A percentile compares a stretch with the other conserved stretches of the same genome.
Conservation (phyloP, 2,797 vertebrate genomes). For the Cynodonichthys magdalenae region DNA sequence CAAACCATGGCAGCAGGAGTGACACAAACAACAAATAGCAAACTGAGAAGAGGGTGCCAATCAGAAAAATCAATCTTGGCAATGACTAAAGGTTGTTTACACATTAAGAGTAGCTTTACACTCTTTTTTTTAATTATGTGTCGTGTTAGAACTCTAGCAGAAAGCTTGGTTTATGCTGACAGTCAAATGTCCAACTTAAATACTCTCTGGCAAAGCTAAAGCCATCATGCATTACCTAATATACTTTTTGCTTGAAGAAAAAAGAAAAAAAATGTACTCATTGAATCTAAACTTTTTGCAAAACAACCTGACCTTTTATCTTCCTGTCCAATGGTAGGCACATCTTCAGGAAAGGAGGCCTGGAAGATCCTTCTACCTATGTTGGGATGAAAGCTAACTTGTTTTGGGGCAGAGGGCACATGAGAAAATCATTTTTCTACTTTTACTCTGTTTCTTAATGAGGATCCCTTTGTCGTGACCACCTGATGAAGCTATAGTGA, state of each 20-base stretch:
- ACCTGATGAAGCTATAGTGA: too few relatives aligned
- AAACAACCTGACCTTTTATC: conserved; percentile 52
- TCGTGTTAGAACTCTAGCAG: conserved; percentile 40
- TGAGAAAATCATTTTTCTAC: conserved; percentile 23
- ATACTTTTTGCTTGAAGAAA: neutral
- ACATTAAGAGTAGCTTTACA: conserved; percentile 26
- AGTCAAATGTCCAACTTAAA: conserved; percentile 40
- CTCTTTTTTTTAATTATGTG: conserved; percentile 44
- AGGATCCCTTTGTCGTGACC: too few relatives aligned
- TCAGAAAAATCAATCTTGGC: conserved; percentile 55
- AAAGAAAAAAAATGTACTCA: conserved; percentile 44
- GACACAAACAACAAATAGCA: conserved; percentile 60
- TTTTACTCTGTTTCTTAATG: too few relatives aligned
- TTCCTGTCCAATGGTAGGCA: conserved; percentile 45
- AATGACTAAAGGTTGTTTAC: conserved; percentile 58
- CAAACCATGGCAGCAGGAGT: conserved; percentile 47
- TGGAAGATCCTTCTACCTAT: conserved; percentile 46
- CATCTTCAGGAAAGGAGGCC: conserved; percentile 21
- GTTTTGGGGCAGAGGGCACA: conserved; percentile 24
- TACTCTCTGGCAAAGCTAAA: conserved; percentile 17
- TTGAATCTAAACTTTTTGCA: conserved; percentile 15
- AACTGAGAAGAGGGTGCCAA: conserved; percentile 55
- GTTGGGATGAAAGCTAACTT: conserved; percentile 36
- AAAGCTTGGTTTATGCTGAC: conserved; percentile 19
- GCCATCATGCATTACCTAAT: conserved; percentile 5